Base-by-base conservation (phyloP, 2,113 vertebrate species). In the Phocoena phocoena region DNA sequence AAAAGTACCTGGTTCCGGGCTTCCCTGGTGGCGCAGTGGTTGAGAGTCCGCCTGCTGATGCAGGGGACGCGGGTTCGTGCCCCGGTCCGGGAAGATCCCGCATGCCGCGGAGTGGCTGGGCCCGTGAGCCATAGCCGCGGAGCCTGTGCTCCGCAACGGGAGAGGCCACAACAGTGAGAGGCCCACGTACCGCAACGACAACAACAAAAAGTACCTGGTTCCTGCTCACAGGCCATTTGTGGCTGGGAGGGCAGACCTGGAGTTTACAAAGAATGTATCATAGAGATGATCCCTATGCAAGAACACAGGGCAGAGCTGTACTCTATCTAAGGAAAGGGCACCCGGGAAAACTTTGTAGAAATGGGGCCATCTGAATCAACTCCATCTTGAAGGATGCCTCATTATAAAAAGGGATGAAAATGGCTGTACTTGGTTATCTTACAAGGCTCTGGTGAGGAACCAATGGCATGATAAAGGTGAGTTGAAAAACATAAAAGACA, bases 281-380 rank as follows among this genome's bases (percentile, higher is more conserved):
- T 0, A 25, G 73, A 70, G 28, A 38, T 2, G 31, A 26, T 3
- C 2, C 0, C 1, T 17, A 2, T 55, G 11, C 4, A 1, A 63
- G 58, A 26, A 36, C n/a, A 50, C 47, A 44, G 15, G 33, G 11
- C 60, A 63, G 67, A 65, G 41, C 93, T 23, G 0, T n/a, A 23
- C 15, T 41, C 41, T 8, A 21, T 31, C 20, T 41, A 0, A 0
- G 11, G 50, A 65, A 33, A 6, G n/a, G 44, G 15, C 1, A 8
- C 21, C 10, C 3, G 33, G 23, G 58, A 8, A 9, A 70, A 8
- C 44, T 83, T 53, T 6, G 33, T n/a, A 76, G 38, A 88, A 41
- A 28, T 8, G 0, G 31, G 11, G 9, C 50, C 21, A 6, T 36
- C 53, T 8, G 47, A n/a, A 33, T 55, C 83, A 25, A 1, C 20